Evolutionary conservation across 1,140 invertebrate species (phyloP).

Genomic region (Pollicipes pollicipes): DNA sequence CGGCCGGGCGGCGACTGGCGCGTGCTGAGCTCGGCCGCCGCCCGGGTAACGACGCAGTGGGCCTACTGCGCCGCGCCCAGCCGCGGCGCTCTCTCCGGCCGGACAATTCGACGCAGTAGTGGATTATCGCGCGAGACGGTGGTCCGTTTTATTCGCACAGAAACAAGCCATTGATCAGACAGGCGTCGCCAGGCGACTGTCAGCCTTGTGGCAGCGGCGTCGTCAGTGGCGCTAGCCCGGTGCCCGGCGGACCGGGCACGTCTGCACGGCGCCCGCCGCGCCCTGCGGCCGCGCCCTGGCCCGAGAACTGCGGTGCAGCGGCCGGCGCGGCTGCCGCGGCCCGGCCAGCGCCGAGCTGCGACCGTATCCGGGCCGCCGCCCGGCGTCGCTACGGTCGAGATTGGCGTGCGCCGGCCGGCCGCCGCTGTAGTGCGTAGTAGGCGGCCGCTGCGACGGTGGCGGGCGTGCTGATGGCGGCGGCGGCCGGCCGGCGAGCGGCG

Average conservation of each 20-base stretch:
- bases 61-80: not conserved
- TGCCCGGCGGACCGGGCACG: too few relatives aligned
- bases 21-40: not conserved
- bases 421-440: not conserved
- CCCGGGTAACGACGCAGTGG: not conserved
- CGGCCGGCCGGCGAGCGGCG: too few relatives aligned
- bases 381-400: not conserved
- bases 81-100: too few relatives aligned
- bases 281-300: too few relatives aligned
- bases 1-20: too few relatives aligned
- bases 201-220: not conserved
- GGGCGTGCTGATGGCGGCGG: constrained; percentile 4
- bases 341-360: not conserved
- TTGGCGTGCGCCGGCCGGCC: not conserved
- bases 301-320: not conserved
- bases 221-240: too few relatives aligned
- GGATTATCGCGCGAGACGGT: not conserved
- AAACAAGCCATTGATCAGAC: not conserved
- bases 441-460: too few relatives aligned
- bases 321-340: too few relatives aligned
- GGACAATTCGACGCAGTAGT: not conserved
- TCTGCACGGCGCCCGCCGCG: too few relatives aligned
- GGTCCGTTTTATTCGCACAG: not conserved
- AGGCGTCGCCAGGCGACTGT: not conserved
- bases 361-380: too few relatives aligned